These are phyloP conservation scores for Pomatorhinus ruficollis DNA, from an alignment of 2,113 vertebrate species.

Conservation along the genomic window DNA sequence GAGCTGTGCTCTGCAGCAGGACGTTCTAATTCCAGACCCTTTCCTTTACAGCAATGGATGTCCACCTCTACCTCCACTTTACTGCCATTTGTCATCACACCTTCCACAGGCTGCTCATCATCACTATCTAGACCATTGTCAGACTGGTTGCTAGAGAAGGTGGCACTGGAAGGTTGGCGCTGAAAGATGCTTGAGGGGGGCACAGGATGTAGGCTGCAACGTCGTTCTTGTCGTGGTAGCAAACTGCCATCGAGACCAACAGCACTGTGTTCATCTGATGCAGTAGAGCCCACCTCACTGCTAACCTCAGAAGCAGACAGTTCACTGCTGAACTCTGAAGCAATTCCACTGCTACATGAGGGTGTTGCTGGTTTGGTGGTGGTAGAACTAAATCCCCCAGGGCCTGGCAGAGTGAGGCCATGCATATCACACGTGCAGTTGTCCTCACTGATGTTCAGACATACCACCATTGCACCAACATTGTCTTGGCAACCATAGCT, in stretches of 20 bases:
- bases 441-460: constrained; percentile 85
- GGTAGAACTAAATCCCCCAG: constrained; percentile 70
- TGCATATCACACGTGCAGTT: constrained; percentile 88
- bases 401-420: constrained; percentile 68
- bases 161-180: constrained; percentile 89
- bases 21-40: constrained; percentile 56
- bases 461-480: constrained; percentile 88
- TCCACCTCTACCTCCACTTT: constrained; percentile 96
- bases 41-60: constrained; percentile 90
- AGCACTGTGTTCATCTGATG: constrained; percentile 88
- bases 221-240: constrained; percentile 81
- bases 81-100: constrained; percentile 92
- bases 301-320: constrained; percentile 93
- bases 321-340: constrained; percentile 92
- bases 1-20: not conserved
- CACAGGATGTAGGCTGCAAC: constrained; percentile 90
- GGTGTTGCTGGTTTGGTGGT: constrained; percentile 76
- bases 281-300: constrained; percentile 95
- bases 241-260: constrained; percentile 70
- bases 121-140: constrained; percentile 96
- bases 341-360: constrained; percentile 88
- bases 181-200: constrained; percentile 82
- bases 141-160: constrained; percentile 94
- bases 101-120: constrained; percentile 89
- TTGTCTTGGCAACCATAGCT: constrained; percentile 97